Percentiles rank a stretch among this genome's conserved stretches.
Evolutionary conservation across 2,113 vertebrate genomes (phyloP).

Genomic region (Tupaia tana): DNA sequence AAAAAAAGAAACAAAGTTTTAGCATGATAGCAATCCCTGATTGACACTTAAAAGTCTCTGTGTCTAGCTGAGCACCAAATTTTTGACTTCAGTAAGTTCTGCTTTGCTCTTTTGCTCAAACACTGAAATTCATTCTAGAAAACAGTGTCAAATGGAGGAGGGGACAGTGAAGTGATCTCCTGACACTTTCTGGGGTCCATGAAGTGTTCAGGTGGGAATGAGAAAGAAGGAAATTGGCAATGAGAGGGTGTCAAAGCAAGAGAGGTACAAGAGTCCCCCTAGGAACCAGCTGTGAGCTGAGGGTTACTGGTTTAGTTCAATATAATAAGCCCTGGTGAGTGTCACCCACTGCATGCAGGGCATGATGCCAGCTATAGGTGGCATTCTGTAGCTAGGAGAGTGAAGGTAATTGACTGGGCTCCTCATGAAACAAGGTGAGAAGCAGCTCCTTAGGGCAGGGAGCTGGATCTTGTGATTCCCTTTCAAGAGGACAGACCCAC

Average conservation of each 20-base stretch:
- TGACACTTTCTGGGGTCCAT: too few species aligned
- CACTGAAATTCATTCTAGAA: background rate
- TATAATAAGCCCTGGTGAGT: background rate
- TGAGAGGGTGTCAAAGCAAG: background rate
- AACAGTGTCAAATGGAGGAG: background rate
- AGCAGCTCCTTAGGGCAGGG: background rate
- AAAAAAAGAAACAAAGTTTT: too few species aligned
- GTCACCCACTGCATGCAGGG: fast-evolving
- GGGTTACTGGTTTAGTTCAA: background rate
- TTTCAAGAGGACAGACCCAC: background rate
- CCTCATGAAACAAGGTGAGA: background rate
- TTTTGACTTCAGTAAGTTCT: background rate
- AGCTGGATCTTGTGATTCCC: background rate
- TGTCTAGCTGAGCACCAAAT: background rate
- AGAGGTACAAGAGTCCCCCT: background rate
- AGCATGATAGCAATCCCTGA: background rate
- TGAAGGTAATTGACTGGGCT: background rate
- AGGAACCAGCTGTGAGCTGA: background rate
- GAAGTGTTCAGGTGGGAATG: background rate
- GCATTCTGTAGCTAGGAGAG: background rate
- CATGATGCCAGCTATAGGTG: fast-evolving
- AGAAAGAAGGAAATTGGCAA: background rate
- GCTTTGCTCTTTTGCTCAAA: background rate
- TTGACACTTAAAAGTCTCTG: background rate
- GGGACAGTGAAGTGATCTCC: background rate